Evolutionary conservation across 2,888 invertebrate genomes (phyloP).

Genomic region (Tridacna gigas): DNA sequence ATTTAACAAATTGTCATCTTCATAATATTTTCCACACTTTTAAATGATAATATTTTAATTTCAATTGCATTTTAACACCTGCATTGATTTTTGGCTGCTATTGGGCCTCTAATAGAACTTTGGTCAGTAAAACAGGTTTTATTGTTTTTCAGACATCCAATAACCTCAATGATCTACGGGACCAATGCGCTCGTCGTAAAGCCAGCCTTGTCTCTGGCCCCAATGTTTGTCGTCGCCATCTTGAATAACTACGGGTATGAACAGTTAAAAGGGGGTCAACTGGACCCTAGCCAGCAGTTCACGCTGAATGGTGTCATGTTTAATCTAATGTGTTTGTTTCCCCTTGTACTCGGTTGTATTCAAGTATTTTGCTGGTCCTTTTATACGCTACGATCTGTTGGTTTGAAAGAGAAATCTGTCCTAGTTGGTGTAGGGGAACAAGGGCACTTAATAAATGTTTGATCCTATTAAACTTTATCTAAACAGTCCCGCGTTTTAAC

Average conservation of each 20-base stretch:
- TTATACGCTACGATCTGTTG: constrained; percentile 60
- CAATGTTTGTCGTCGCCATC: constrained; percentile 81
- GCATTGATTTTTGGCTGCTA: too few relatives aligned
- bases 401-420: not conserved
- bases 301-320: constrained; percentile 76
- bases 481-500: not conserved
- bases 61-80: too few relatives aligned
- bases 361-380: constrained; percentile 77
- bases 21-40: too few relatives aligned
- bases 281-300: constrained; percentile 31
- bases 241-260: constrained; percentile 80
- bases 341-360: constrained; percentile 72
- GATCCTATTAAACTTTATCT: not conserved
- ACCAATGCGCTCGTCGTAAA: constrained; percentile 83
- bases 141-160: constrained; percentile 77
- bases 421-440: not conserved
- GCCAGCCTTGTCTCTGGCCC: constrained; percentile 82
- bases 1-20: too few relatives aligned
- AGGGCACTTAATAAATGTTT: not conserved
- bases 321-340: constrained; percentile 71
- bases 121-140: not conserved
- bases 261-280: constrained; percentile 58
- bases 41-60: too few relatives aligned
- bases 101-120: too few relatives aligned
- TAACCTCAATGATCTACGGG: constrained; percentile 83